phyloP scores from a whole-genome alignment of 2,797 vertebrate species.

The Myoxocephalus aenaeus region DNA sequence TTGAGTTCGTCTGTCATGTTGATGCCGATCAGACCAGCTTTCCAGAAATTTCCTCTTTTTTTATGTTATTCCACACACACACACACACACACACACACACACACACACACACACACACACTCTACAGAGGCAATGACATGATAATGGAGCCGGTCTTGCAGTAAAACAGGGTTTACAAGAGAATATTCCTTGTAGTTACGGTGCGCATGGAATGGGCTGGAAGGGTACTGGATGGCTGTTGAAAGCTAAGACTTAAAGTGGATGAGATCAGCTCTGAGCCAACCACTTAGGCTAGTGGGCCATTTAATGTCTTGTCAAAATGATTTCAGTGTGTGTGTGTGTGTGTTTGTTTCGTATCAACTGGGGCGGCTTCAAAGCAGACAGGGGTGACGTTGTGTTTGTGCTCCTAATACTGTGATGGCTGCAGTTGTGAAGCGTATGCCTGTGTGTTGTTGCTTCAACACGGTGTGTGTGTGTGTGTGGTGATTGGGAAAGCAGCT shows the following conservation, averaged over 20 bases:
- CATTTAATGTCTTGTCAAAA: conserved; percentile 35
- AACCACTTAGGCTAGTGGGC: conserved; percentile 40
- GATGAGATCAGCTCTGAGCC: conserved; percentile 36
- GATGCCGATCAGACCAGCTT: not conserved
- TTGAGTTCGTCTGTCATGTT: too few relatives aligned
- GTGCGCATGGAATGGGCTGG: not conserved
- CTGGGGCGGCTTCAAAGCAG: conserved; percentile 4
- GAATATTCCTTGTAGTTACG: not conserved
- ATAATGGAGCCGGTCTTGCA: not conserved
- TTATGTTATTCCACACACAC: too few relatives aligned
- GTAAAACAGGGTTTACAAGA: not conserved
- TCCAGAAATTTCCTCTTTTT: not conserved
- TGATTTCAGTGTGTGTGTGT: conserved; percentile 13
- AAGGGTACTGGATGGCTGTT: conserved; percentile 1
- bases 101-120: too few relatives aligned
- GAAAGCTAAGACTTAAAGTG: conserved; percentile 36
- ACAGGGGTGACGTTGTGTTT: conserved; percentile 5
- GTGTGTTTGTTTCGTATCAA: conserved; percentile 4
- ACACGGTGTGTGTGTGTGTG: not conserved
- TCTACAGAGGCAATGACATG: not conserved
- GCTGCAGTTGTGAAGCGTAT: not conserved
- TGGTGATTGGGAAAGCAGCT: conserved; percentile 73
- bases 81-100: too few relatives aligned
- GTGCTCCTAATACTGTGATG: conserved; percentile 9
- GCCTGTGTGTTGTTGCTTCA: conserved; percentile 8